Evolutionary conservation across 1,140 invertebrate genomes (phyloP), one percentile per base, ranked within the genome.

Genomic region (Drosophila prosaltans): DNA sequence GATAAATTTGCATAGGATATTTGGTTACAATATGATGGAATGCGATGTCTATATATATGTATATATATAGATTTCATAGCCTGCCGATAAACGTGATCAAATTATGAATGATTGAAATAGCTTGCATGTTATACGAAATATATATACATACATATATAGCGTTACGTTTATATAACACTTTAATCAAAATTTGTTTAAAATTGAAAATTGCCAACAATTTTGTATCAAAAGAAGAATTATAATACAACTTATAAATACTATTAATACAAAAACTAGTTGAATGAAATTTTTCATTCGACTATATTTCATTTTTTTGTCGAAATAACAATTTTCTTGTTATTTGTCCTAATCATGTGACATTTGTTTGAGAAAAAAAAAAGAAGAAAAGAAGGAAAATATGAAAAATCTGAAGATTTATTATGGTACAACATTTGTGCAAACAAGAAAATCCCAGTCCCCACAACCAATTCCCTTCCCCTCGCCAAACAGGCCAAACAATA

Each of bases 391-490:
- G 16, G 45, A 32, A 51, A 51, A 9, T 40, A 32, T 59, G 10
- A 39, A 40, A 59, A 39, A 59, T 59, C 32, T 80, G 9, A 43
- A 62, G 72, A 88, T 89, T 80, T 88, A 80, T 85, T 65, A 72
- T 72, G 55, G 32, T 21, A n/a, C 30, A 65, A 36, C 62, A 79
- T 10, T 80, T 80, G 79, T 82, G 65, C 69, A 60, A 71, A 74
- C 83, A 80, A 73, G 57, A 61, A 86, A 86, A 86, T 88, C 83
- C 45, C 73, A 43, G 74, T 16, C 67, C 36, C 41, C 39, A 40
- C 9, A 40, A 9, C 39, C 39, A 11, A 36, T 36, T 36, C 32
- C 32, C 32, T 1, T 36, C 9, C 9, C 39, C 8, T 8, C 43
- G n/a, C 11, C 43, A 16, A 16, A 45, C n/a, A 45, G 43, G n/a